Base-by-base conservation (phyloP, 2,797 vertebrate genomes). In the Sebastes iracundus region DNA sequence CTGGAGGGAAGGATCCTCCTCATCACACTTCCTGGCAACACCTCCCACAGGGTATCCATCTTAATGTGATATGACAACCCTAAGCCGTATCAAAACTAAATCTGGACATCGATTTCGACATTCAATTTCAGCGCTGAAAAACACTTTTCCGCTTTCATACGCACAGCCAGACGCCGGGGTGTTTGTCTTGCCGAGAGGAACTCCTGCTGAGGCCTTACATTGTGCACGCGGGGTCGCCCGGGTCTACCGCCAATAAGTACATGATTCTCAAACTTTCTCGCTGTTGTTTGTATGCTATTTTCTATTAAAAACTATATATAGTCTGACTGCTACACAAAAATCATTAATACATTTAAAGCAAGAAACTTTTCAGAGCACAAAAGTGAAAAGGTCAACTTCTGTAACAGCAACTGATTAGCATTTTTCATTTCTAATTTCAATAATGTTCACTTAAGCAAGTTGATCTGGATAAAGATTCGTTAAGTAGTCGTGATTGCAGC, bases 51-150 rank as follows among this genome's bases (percentile, higher is more conserved):
- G 86, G 86, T 86, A 91, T 90, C 87, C 79, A 69, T 90, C 88
- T 91, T 94, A 93, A 94, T 94, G 88, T 86, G 88, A 92, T 90
- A 90, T 91, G 92, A 93, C 93, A 92, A 87, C 83, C 85, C 73
- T 81, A 67, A 80, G 79, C 75, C 63, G 46, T 90, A 90, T 90
- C 91, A 86, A 90, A 94, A 93, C 89, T 72, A 77, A 88, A 92
- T 85, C 90, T 85, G 82, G 78, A 91, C 85, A 91, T 92, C 32
- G 80, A 91, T 92, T 91, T 85, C 55, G 82, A 90, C 92, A 86
- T 89, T 92, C 79, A 85, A 92, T 91, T 93, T 70, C 38, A 75
- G 73, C 3, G 25, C 69, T 70, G 76, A 83, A 91, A 93, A 93
- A 87, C 90, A 89, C 81, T 84, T 94, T 92, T 87, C 80, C 23